Evolutionary conservation across 2,797 vertebrate genomes (phyloP).

Genomic region (Tarsius wallacei): DNA sequence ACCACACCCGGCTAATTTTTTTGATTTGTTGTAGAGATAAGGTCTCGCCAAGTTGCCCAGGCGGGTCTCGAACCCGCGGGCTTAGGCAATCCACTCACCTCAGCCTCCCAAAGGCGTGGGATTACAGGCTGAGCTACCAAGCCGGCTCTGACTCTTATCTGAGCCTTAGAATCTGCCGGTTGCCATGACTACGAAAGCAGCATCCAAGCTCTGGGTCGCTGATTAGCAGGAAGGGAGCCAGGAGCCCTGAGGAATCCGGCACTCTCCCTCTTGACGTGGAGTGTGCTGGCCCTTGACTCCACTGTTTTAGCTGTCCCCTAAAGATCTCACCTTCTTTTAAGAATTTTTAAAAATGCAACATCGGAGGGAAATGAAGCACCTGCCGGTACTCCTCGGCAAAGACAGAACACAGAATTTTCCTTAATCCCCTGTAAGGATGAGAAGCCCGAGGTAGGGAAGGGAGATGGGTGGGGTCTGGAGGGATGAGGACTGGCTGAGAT

Average conservation of each 20-base stretch:
- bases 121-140: too few species aligned
- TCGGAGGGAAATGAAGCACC: neutral
- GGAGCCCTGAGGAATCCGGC: slow-evolving; percentile 40
- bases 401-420: neutral
- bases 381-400: neutral
- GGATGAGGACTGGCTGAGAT: neutral
- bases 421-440: neutral
- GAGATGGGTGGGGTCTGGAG: fast-evolving
- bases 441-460: neutral
- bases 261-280: slow-evolving; percentile 1
- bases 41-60: too few species aligned
- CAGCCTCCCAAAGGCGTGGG: too few species aligned
- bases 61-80: too few species aligned
- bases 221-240: slow-evolving; percentile 53
- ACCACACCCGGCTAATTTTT: too few species aligned
- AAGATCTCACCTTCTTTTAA: slow-evolving; percentile 68
- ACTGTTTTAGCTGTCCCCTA: slow-evolving; percentile 33
- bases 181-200: slow-evolving; percentile 79
- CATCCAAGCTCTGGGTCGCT: slow-evolving; percentile 69
- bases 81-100: too few species aligned
- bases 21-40: too few species aligned
- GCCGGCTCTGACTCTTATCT: slow-evolving; percentile 74
- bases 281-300: slow-evolving; percentile 40
- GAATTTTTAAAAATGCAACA: slow-evolving; percentile 27
- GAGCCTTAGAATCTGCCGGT: slow-evolving; percentile 72